Evolutionary conservation across 53 echinoderm and acorn worm species (phyloP), one percentile per base, ranked within the genome.

Genomic region (Holothuria leucospilota): DNA sequence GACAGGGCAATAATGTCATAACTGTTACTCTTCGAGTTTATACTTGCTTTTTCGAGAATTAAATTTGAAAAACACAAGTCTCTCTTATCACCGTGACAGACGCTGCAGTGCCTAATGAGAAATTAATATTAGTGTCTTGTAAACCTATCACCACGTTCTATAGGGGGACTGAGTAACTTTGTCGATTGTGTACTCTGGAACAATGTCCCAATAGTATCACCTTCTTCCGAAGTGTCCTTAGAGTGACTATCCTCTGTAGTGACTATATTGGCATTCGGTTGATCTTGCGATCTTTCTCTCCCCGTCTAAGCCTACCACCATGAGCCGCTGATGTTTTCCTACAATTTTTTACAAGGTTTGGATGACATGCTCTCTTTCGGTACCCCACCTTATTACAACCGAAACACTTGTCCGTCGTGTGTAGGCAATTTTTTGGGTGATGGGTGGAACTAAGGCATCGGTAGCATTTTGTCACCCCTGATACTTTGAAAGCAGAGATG

Each of bases 31-130:
- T 62, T 46, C 16, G 72, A 63, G 30, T 74, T 89, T 21, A 84
- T 83, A 34, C 34, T 34, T 69, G 30, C 59, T 46, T 66, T 60
- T 83, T 20, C 49, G 13, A 49, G 59, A 30, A 38, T 38, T 83
- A 69, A 42, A 69, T 63, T 46, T 34, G 41, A 29, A 88, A 79
- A 69, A 66, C 52, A 20, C 58, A 82, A 52, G 25, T 34, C 67
- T 91, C 91, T 10, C 83, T 81, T 51, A 87, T 68, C 20, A 87
- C 87, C 18, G 87, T 82, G 20, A 87, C 87, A 28, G 73, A 81
- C 16, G 84, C 91, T 69, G 87, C 77, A 20, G 91, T 91, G 63
- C 87, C 91, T 28, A 85, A 78, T 30, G 75, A 60, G 59, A 89
- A 89, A 27, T 73, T 23, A 62, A 89, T 62, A 23, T 73, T 71